These are phyloP conservation scores for Syritta pipiens DNA, from an alignment of 2,888 invertebrate species.

Conservation along the genomic window DNA sequence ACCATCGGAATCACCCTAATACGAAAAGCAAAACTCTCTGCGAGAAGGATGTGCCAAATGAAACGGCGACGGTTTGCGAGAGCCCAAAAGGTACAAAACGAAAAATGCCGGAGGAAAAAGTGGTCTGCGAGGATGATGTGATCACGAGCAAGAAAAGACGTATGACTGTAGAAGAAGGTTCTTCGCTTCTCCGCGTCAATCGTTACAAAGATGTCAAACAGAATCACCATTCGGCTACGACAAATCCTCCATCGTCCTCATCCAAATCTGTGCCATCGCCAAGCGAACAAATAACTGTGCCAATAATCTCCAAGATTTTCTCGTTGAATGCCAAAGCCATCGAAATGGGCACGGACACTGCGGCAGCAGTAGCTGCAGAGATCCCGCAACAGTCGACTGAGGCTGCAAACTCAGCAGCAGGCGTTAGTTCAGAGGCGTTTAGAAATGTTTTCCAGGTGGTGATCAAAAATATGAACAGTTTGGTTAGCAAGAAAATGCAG, in stretches of 20 bases:
- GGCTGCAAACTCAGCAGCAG: conserved; percentile 13
- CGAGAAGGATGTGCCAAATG: neutral
- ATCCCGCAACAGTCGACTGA: conserved; percentile 28
- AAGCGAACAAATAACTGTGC: conserved; percentile 71
- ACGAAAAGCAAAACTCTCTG: no score
- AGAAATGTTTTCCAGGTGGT: conserved; percentile 74
- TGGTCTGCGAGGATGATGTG: neutral
- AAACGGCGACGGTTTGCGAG: neutral
- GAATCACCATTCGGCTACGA: no score
- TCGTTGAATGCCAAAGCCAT: conserved; percentile 71
- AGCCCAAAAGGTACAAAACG: neutral
- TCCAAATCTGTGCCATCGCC: neutral
- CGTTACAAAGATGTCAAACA: conserved; percentile 18
- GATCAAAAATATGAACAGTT: conserved; percentile 76
- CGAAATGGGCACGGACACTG: conserved; percentile 29
- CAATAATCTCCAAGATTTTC: conserved; percentile 74
- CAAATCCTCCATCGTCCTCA: neutral
- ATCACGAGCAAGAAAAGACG: conserved; percentile 8
- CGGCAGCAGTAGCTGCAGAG: conserved; percentile 35
- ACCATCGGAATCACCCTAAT: conserved; percentile 70
- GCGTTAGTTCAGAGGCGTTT: conserved; percentile 34
- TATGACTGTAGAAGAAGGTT: conserved; percentile 10
- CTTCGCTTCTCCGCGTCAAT: conserved; percentile 38
- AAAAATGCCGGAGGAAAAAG: neutral
- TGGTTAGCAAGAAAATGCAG: conserved; percentile 78